Evolutionary conservation across 2,888 invertebrate species (phyloP).

Genomic region (Nephrotoma appendiculata): DNA sequence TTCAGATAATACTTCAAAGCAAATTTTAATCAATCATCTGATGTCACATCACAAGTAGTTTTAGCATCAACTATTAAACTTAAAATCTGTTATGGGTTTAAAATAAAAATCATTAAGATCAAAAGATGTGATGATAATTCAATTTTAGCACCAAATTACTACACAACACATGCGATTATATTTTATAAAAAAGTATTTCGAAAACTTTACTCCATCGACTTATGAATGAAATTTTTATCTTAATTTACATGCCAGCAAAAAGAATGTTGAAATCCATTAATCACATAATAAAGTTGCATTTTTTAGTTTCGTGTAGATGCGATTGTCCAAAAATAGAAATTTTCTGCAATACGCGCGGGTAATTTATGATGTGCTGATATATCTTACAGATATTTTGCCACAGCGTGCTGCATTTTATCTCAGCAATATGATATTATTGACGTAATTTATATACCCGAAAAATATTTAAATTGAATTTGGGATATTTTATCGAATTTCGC

Average conservation of each 20-base stretch:
- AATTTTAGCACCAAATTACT: neutral
- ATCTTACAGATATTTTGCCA: neutral
- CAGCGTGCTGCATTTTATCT: neutral
- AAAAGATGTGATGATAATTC: neutral
- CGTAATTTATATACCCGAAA: neutral
- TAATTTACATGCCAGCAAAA: neutral
- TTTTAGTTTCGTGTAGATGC: neutral
- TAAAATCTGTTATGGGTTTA: neutral
- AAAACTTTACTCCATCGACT: neutral
- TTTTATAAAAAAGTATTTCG: neutral
- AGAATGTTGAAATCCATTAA: neutral
- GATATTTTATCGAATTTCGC: neutral
- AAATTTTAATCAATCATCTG: too few species aligned
- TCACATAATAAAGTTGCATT: neutral
- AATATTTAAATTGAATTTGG: neutral
- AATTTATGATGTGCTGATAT: neutral
- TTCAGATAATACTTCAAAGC: too few species aligned
- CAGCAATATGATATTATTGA: neutral
- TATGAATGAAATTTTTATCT: neutral
- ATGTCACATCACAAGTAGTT: too few species aligned
- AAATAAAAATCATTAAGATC: neutral
- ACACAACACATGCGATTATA: neutral
- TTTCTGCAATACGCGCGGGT: neutral
- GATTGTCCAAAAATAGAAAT: neutral
- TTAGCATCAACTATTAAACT: neutral